Evolutionary conservation across 1,140 invertebrate species (phyloP), one percentile per base, ranked within the genome.

Genomic region (Bombus superbus): DNA sequence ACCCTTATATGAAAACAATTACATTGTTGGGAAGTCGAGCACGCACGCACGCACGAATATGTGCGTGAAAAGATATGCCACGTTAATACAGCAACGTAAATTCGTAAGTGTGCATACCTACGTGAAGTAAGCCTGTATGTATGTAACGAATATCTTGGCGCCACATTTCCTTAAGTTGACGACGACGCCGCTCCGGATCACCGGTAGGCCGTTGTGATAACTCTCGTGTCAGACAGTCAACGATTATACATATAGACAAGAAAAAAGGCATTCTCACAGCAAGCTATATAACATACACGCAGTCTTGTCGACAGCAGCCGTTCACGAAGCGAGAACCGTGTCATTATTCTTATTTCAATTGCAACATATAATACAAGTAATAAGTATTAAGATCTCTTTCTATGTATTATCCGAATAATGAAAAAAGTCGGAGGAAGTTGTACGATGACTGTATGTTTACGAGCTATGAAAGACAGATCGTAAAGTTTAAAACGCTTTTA

Each of bases 141-240:
- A 47, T 79, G 38, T 42, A 47, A 69, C 64, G 38, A 72, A 85
- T 75, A 85, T 82, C 79, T 74, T 79, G 86, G 83, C 86, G 86
- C 83, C 86, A 83, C 77, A 32, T 88, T 88, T 88, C 86, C 84
- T 84, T 75, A 82, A 88, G 71, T 85, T 77, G 83, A 53, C 77
- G 83, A 81, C 72, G 77, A 81, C 83, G 86, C 76, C 77, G 86
- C 75, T 86, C 22, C 83, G 86, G 86, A 84, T 88, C 86, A 88
- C 72, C 84, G 86, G 84, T 88, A 79, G 53, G 72, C 77, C 73
- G 84, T 80, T 74, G 78, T 47, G 86, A 88, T 88, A 88, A 88
- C 86, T 77, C 81, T 73, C 81, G 73, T 72, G 74, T 84, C 75
- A 64, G 82, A 40, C 53, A 62, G 73, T 53, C 44, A 38, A 25